Evolutionary conservation across 2,113 vertebrate species (phyloP).

Genomic region (Oceanodroma tethys): DNA sequence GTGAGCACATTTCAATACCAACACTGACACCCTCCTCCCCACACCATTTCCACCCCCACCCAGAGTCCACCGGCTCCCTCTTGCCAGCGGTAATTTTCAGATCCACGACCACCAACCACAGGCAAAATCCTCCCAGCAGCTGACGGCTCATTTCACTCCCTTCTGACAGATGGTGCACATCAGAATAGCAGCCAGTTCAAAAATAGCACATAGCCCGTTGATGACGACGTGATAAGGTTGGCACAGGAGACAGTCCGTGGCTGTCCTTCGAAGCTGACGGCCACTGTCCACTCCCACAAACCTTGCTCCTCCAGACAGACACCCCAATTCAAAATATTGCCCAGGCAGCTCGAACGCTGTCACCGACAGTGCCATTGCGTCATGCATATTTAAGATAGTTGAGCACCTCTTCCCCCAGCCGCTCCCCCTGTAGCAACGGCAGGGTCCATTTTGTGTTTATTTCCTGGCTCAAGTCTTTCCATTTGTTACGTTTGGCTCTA

Average conservation of each 20-base stretch:
- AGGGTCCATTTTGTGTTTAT: neutral
- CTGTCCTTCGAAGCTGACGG: neutral
- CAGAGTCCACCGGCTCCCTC: neutral
- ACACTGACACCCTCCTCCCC: neutral
- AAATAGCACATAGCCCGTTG: neutral
- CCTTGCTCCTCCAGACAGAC: neutral
- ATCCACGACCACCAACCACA: neutral
- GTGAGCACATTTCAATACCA: neutral
- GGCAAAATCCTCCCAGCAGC: neutral
- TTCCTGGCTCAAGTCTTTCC: neutral
- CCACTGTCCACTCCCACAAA: neutral
- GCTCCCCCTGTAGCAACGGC: neutral
- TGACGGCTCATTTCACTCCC: neutral
- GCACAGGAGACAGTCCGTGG: neutral
- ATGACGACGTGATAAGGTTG: neutral
- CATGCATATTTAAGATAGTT: neutral
- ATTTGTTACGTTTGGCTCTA: slow-evolving; percentile 6
- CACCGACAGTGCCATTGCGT: neutral
- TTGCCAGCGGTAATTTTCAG: neutral
- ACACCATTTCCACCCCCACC: neutral
- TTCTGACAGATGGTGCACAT: neutral
- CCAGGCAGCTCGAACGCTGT: neutral
- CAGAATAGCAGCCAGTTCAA: neutral
- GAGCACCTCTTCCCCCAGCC: neutral
- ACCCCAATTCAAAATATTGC: neutral